Conservation (phyloP, 2,113 vertebrate genomes). For the Tretioscincus oriximinensis region DNA sequence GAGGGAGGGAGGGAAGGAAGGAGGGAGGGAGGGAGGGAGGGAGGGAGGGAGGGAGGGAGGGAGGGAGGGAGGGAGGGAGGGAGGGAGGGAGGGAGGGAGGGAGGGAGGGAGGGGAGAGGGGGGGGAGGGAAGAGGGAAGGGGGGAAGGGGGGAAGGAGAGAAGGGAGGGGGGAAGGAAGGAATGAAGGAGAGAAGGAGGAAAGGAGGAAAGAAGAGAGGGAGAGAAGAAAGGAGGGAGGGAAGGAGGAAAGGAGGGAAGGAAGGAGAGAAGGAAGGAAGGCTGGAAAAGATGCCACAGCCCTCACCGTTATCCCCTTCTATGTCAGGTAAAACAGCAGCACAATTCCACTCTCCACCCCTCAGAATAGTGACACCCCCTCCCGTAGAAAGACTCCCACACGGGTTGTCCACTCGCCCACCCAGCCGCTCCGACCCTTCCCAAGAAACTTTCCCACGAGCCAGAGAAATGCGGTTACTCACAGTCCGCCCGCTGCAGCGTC, state of each 20-base stretch:
- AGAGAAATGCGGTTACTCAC: background rate
- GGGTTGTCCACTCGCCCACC: background rate
- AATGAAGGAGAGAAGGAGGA: background rate
- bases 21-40: background rate
- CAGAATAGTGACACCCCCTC: background rate
- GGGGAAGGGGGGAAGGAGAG: background rate
- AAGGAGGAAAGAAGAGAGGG: too few relatives aligned
- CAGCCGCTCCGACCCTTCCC: background rate
- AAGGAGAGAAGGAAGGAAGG: background rate
- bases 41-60: background rate
- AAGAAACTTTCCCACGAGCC: constrained; percentile 20
- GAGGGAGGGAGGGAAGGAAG: background rate
- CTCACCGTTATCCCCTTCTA: background rate
- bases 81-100: background rate
- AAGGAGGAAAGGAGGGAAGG: too few relatives aligned
- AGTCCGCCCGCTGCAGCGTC: background rate
- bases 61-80: background rate
- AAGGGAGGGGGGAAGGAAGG: background rate
- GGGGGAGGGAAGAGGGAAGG: too few relatives aligned
- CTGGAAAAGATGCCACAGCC: background rate
- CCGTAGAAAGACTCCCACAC: background rate
- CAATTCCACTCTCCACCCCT: background rate
- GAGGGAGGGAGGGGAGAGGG: background rate
- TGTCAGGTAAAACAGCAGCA: background rate
- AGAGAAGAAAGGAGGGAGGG: background rate